These are phyloP conservation scores for Enhydra lutris DNA, from an alignment of 2,113 vertebrate genomes.

Conservation along the genomic window DNA sequence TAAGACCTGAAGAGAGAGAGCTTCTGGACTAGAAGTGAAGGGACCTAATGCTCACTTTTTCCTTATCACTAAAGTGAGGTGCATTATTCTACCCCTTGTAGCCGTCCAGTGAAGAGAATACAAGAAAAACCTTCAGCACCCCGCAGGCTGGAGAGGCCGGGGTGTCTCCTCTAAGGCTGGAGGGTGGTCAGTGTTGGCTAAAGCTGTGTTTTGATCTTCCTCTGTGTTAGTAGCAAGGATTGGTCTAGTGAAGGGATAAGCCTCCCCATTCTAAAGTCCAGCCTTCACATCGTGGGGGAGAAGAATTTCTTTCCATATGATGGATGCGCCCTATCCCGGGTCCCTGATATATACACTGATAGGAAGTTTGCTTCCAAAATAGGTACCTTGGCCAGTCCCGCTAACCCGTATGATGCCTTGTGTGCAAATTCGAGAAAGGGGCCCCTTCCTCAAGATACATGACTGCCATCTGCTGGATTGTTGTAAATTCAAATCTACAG, in stretches of 20 bases:
- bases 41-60: not conserved
- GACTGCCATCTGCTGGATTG: constrained; percentile 59
- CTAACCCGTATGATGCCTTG: not conserved
- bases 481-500: not conserved
- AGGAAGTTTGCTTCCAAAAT: not conserved
- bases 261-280: not conserved
- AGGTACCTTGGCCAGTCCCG: not conserved
- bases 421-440: not conserved
- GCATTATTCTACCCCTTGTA: not conserved
- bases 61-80: not conserved
- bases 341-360: not conserved
- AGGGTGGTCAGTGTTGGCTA: not conserved
- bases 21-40: not conserved
- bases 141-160: not conserved
- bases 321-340: not conserved
- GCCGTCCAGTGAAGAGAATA: not conserved
- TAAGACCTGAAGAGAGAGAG: not conserved
- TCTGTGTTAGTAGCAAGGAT: not conserved
- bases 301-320: not conserved
- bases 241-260: not conserved
- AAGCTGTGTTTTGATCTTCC: not conserved
- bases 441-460: not conserved
- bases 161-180: not conserved
- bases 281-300: not conserved
- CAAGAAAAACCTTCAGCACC: not conserved